Evolutionary conservation across 2,113 vertebrate species (phyloP).

Genomic region (Pluvialis apricaria): DNA sequence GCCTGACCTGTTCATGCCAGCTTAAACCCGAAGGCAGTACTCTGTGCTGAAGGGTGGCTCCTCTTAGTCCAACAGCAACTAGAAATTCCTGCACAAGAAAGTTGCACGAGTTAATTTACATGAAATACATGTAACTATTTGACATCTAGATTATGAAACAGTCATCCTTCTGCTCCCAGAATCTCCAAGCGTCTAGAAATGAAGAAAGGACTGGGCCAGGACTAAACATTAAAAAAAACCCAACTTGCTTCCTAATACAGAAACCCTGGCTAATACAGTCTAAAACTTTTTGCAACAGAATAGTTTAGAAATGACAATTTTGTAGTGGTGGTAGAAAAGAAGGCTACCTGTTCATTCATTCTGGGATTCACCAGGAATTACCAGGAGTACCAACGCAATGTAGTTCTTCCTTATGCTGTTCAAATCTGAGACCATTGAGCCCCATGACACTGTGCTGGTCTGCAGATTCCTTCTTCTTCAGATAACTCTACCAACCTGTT

Average conservation of each 20-base stretch:
- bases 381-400: background rate
- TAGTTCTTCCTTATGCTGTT: background rate
- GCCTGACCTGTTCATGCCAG: conserved; percentile 94
- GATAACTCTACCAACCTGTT: background rate
- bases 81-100: conserved; percentile 84
- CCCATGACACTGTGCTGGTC: background rate
- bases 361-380: background rate
- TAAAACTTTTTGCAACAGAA: background rate
- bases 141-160: background rate
- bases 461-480: background rate
- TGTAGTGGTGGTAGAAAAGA: background rate
- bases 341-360: background rate
- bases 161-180: background rate
- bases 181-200: background rate
- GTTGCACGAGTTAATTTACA: background rate
- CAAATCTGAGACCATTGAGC: background rate
- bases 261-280: background rate
- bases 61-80: conserved; percentile 89
- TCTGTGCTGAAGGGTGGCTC: conserved; percentile 91
- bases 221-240: background rate
- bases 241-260: background rate
- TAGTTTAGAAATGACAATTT: background rate
- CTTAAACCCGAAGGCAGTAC: conserved; percentile 85
- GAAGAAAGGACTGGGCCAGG: background rate
- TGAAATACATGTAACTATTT: background rate